Base-by-base conservation (phyloP, 2,113 vertebrate genomes). In the Indicator maculatus region DNA sequence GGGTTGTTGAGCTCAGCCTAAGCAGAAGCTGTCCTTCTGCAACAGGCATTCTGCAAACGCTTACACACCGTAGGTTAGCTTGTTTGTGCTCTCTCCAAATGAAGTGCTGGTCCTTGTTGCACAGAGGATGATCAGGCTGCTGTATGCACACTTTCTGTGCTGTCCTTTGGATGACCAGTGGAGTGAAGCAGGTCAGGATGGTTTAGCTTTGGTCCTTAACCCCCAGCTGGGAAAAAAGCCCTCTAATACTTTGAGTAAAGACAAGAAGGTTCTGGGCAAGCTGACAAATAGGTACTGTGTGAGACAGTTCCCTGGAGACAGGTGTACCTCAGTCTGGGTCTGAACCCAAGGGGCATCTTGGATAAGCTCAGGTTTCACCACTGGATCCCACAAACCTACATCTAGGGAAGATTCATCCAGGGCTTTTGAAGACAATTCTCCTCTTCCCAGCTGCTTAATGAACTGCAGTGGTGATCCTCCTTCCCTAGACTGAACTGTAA, bases 401-500 rank as follows among this genome's bases (percentile, higher is more conserved):
- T 58, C 33, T 73, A 52, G 85, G 66, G 38, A 79, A 39, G 5
- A 69, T 56, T 84, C 10, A 45, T 4, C n/a, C 13, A 19, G 6
- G 33, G 20, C 9, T 26, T 79, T 84, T 44, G 50, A 75, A 65
- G 56, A 73, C 24, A 75, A 13, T 6, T 9, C 7, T 85, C 5
- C 10, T 64, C 28, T 77, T 80, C 31, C 17, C 17, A 71, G 39
- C 59, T 70, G 19, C 65, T 77, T 50, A 50, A 45, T 30, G 23
- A 90, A 76, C 38, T 86, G 28, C 31, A 66, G 31, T 53, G 17
- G 31, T 67, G 73, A 89, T 72, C 30, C 60, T 91, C 53, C n/a
- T 92, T 93, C 88, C 64, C 65, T 74, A 70, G 45, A 26, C 38
- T 64, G 71, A 93, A 73, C 69, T 88, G 56, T 56, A 56, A 41